phyloP scores from a whole-genome alignment of 2,113 vertebrate genomes.

The Sylvia atricapilla region DNA sequence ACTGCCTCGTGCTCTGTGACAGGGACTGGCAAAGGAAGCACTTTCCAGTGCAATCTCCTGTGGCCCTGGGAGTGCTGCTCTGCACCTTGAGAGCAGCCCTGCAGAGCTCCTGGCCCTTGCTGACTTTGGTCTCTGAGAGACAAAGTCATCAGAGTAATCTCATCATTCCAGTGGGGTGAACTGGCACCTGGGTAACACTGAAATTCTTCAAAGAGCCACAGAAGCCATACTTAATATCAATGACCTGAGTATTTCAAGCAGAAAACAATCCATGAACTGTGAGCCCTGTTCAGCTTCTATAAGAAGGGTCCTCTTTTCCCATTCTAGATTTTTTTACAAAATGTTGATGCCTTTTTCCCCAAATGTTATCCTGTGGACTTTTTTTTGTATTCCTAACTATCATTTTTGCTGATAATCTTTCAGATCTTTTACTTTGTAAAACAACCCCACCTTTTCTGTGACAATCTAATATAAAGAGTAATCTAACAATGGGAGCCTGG shows the following conservation, averaged over 20 bases:
- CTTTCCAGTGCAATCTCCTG: not conserved
- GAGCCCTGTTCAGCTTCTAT: not conserved
- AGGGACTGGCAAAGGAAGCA: not conserved
- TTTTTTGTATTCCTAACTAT: not conserved
- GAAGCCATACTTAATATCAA: not conserved
- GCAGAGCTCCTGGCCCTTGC: not conserved
- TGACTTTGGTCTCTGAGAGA: not conserved
- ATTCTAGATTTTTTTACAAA: not conserved
- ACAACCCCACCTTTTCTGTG: not conserved
- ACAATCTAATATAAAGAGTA: not conserved
- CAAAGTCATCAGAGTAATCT: not conserved
- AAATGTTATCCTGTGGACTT: not conserved
- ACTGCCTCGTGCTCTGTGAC: rapidly evolving
- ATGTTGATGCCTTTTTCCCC: not conserved
- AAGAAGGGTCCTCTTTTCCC: not conserved
- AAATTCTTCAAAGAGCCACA: not conserved
- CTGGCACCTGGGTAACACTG: not conserved
- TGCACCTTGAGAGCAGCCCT: not conserved
- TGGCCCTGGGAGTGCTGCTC: not conserved
- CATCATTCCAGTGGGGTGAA: not conserved
- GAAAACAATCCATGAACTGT: not conserved
- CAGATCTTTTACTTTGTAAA: not conserved
- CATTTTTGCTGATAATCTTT: not conserved
- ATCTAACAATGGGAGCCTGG: not conserved
- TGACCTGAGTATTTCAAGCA: not conserved